Base-by-base conservation (phyloP, 2,797 vertebrate species). In the Chromis chromis region DNA sequence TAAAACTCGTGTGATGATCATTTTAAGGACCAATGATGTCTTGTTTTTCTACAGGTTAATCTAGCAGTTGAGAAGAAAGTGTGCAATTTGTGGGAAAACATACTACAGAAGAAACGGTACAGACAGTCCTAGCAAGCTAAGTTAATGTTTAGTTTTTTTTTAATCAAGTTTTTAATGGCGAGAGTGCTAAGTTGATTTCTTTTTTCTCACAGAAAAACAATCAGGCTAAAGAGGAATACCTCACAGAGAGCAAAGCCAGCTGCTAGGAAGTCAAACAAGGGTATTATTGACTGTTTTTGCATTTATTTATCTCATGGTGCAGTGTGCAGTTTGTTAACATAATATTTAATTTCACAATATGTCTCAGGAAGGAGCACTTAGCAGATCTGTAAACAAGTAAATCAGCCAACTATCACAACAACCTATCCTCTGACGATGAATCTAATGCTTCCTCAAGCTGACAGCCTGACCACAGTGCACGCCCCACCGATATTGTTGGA, bases 401-500 rank as follows among this genome's bases (percentile, higher is more conserved):
- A 58, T 58, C 28, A 4, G 39, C 31, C 22, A 14, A 65, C 62
- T 28, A 10, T 50, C 21, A 70, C 54, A 71, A 16, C 31, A 54
- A 76, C 36, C 46, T 17, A 1, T 44, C 40, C 61, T 69, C 50
- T 52, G 59, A 65, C 48, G 19, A 65, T 50, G 52, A 69, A 74
- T 67, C 70, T 58, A 46, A 57, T 4, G 22, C 56, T 49, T 61
- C 36, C 56, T 62, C 48, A 61, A 80, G 63, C 24, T 13, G 65
- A 57, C 4, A 7, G n/a, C 14, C 42, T 64, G 66, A 64, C 64
- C 64, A 52, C 76, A 52, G 49, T 27, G 19, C 76, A 74, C n/a
- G 31, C 9, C 14, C 33, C 2, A 1, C 69, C 71, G 25, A 65
- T 76, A 81, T 22, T 84, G 65, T 46, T 66, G 75, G 83, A 82